A percentile compares a stretch with the other conserved stretches of the same genome.
Conservation (phyloP, 2,797 vertebrate species). For the Pangasius sanitwongsei region DNA sequence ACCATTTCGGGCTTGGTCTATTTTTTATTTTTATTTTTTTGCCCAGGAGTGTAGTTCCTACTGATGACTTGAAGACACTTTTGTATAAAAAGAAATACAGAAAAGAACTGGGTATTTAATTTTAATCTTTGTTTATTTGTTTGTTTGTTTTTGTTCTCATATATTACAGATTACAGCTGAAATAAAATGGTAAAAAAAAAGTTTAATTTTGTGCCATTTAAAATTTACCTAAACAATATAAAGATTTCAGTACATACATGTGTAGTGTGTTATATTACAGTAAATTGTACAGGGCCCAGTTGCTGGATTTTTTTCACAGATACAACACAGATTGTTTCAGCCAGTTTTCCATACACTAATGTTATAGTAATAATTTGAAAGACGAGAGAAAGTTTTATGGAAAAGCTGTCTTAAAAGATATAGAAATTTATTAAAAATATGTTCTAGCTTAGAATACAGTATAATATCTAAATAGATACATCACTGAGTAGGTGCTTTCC, state of each 20-base stretch:
- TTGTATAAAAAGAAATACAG: not conserved
- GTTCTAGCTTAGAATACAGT: not conserved
- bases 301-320: not conserved
- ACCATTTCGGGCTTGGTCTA: too few species aligned
- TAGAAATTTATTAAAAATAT: too few species aligned
- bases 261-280: not conserved
- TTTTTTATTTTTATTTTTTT: too few species aligned
- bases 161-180: not conserved
- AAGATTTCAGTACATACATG: not conserved
- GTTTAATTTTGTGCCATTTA: too few species aligned
- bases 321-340: not conserved
- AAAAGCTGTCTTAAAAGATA: too few species aligned
- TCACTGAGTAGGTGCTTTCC: not conserved
- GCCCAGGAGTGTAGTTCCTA: not conserved
- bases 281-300: not conserved
- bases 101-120: not conserved
- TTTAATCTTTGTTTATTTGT: not conserved
- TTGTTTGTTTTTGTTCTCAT: not conserved
- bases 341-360: not conserved
- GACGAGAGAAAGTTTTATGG: too few species aligned
- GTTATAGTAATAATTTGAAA: not conserved
- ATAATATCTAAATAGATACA: not conserved
- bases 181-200: not conserved
- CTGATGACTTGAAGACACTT: conserved; percentile 6
- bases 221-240: too few species aligned